Base-by-base conservation (phyloP, 2,888 invertebrate species). In the Erebia aethiops region DNA sequence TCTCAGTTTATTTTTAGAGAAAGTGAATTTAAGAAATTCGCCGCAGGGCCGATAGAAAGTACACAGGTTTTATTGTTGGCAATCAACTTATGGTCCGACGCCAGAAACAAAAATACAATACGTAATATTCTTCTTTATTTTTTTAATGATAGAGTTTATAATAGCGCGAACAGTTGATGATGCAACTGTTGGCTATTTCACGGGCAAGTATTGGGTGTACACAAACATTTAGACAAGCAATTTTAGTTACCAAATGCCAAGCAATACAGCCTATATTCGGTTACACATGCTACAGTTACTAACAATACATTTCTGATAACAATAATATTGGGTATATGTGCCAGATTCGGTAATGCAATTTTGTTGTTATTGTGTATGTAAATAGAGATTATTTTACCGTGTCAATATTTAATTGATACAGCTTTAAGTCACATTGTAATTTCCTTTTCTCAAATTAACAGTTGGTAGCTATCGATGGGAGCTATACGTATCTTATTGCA, bases 21-120 rank as follows among this genome's bases (percentile, higher is more conserved):
- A 76, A 76, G 76, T 75, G 60, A 61, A 54, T 61, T 63, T 10
- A 51, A 65, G 66, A 71, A 54, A 67, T 68, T 69, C 64, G 65
- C 69, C 71, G 61, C 57, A 75, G 75, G 75, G 75, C 70, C 72
- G 65, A 66, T 75, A 71, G 76, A 76, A 76, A 76, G 76, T 72
- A 72, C 62, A 56, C 71, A 73, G 69, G 68, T 66, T 60, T 61
- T 46, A 75, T 73, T 73, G 73, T 74, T 69, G 21, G 21, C 56
- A 21, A 66, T 49, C 46, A 21, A 57, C 57, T 46, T 9, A 56
- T 46, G 41, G 46, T 65, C 16, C n/a, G n/a, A 64, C 35, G 21
- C 26, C 35, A 18, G 35, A 13, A 13, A 5, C 13, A 7, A 54
- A 54, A 18, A 54, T 65, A 41, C 14, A 46, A 67, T 7, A 49